These are phyloP conservation scores for Cynocephalus volans DNA, from an alignment of 2,113 vertebrate species.

Conservation along the genomic window DNA sequence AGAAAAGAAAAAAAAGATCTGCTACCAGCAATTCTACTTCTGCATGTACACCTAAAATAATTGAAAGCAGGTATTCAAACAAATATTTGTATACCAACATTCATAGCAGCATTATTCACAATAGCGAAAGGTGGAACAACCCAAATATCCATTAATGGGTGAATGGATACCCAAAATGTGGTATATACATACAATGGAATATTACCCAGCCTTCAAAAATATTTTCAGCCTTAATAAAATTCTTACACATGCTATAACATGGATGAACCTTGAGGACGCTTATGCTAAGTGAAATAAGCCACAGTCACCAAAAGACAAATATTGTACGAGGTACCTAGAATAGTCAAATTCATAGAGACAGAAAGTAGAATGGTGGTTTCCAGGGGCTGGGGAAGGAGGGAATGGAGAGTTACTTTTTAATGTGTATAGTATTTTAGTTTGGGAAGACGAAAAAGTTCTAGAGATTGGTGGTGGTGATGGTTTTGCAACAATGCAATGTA, in stretches of 20 bases:
- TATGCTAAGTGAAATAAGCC: not conserved
- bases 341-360: not conserved
- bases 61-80: not conserved
- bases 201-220: not conserved
- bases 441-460: not conserved
- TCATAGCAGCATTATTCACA: not conserved
- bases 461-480: not conserved
- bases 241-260: not conserved
- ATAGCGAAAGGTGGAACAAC: not conserved
- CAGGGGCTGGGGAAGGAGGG: not conserved
- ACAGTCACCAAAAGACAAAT: not conserved
- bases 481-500: not conserved
- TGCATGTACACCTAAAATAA: not conserved
- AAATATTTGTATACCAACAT: not conserved
- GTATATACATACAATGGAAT: not conserved
- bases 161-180: not conserved
- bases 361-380: not conserved
- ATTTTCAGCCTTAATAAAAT: not conserved
- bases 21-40: not conserved
- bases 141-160: not conserved
- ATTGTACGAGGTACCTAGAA: not conserved
- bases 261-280: conserved; percentile 22
- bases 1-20: not conserved
- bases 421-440: not conserved
- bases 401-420: not conserved